A percentile compares a stretch with the other conserved stretches of the same genome.
phyloP scores from a whole-genome alignment of 2,113 vertebrate genomes.

The Bothrops jararaca region DNA sequence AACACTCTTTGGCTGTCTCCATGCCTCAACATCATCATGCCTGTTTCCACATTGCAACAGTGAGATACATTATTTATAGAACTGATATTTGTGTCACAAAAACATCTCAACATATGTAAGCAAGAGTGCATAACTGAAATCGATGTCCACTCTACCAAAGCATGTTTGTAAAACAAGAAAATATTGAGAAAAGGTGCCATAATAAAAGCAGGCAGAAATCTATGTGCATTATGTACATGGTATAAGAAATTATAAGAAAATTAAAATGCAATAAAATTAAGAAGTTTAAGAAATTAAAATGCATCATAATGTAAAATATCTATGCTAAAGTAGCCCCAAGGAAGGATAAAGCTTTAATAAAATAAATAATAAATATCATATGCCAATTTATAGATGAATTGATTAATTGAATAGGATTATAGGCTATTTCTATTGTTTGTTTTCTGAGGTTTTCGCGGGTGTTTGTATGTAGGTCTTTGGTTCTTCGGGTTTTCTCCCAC shows the following conservation, averaged over 20 bases:
- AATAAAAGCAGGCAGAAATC: background rate
- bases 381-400: background rate
- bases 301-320: background rate
- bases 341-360: background rate
- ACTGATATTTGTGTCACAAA: slow-evolving; percentile 24
- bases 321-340: background rate
- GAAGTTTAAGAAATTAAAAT: background rate
- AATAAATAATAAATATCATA: background rate
- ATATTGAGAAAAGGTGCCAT: background rate
- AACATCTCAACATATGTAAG: slow-evolving; percentile 34
- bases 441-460: too few relatives aligned
- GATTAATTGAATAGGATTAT: background rate
- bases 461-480: too few relatives aligned
- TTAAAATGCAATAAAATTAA: background rate
- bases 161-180: background rate
- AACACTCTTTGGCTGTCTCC: slow-evolving; percentile 31
- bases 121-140: background rate
- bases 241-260: background rate
- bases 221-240: background rate
- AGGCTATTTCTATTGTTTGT: background rate
- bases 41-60: slow-evolving; percentile 56
- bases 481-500: too few relatives aligned
- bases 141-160: background rate
- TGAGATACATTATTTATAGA: slow-evolving; percentile 41
- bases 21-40: slow-evolving; percentile 34